Evolutionary conservation across 2,888 invertebrate species (phyloP).

Genomic region (Scaptomyza tumidula): DNA sequence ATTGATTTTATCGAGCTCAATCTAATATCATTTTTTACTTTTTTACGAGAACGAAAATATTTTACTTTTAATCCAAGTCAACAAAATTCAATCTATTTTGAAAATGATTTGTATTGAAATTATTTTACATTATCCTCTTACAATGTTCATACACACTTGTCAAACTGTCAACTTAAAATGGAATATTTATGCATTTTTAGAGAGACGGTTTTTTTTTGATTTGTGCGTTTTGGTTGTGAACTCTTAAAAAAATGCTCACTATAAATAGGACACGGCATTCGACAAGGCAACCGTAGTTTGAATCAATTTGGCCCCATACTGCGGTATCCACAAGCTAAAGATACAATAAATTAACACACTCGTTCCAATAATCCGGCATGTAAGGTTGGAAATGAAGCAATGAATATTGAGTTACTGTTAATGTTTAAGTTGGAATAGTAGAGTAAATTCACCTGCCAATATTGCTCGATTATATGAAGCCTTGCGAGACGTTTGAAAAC

Average conservation of each 20-base stretch:
- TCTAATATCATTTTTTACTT: too few relatives aligned
- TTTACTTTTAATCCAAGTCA: neutral
- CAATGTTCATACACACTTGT: slow-evolving; percentile 71
- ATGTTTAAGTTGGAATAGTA: neutral
- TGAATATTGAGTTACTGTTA: neutral
- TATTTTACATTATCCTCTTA: slow-evolving; percentile 39
- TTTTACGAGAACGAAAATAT: too few relatives aligned
- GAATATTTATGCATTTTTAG: slow-evolving; percentile 70
- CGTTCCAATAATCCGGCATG: slow-evolving; percentile 1
- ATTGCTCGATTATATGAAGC: too few relatives aligned
- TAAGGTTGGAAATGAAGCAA: slow-evolving; percentile 15
- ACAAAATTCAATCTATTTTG: neutral
- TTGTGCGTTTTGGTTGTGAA: slow-evolving; percentile 24
- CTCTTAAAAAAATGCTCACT: slow-evolving; percentile 42
- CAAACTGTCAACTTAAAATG: slow-evolving; percentile 73
- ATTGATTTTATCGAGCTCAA: too few relatives aligned
- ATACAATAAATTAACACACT: neutral
- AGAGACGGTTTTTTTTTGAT: slow-evolving; percentile 29
- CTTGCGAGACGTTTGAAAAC: too few relatives aligned
- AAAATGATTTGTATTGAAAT: slow-evolving; percentile 16
- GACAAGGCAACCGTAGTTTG: slow-evolving; percentile 39
- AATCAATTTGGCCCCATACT: slow-evolving; percentile 75
- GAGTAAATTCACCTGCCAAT: too few relatives aligned
- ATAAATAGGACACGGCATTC: slow-evolving; percentile 38
- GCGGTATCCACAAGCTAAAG: slow-evolving; percentile 43